Evolutionary conservation across 1,140 invertebrate genomes (phyloP), one percentile per base, ranked within the genome.

Genomic region (Trigoniulus corallinus): DNA sequence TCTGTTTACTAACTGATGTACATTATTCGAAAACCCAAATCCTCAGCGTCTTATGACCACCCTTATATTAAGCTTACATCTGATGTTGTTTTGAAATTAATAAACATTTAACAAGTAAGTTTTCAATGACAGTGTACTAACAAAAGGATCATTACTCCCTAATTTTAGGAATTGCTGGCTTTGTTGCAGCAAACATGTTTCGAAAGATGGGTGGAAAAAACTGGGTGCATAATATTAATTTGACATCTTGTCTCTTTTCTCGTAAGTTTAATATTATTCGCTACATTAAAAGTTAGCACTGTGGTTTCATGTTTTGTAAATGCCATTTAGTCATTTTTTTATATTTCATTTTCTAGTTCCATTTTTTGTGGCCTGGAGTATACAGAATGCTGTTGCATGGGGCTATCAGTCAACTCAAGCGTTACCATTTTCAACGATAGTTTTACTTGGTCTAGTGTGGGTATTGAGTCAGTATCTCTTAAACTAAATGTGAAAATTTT

Each of bases 331-430:
- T 39, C 37, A 18, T 39, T 39, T 39, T 12, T 39, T 44, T 7
- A 21, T 20, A 44, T 7, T 20, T 3, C 12, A 21, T 50, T 47
- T 61, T 61, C 52, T 60, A 72, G 70, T 66, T 26, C 72, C 72
- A 21, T 69, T 73, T 53, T 72, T 73, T 57, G 47, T 73, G 20
- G 67, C 72, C 12, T 74, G 72, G 72, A 63, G 66, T 25, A 53
- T 73, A 4, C 62, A 72, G 21, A 74, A 74, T 55, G 63, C 67
- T 22, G 64, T 73, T 3, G 70, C 72, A 25, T 73, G 71, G 71
- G 64, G 61, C 0, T 73, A 74, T 57, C 66, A 69, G 23, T 71
- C 71, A n/a, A 74, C 72, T 3, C 71, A 73, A 58, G 72, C 72
- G 7, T 55, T 74, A 23, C 72, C 72, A 13, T 65, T 66, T 57